A percentile compares a stretch with the other conserved stretches of the same genome.
Evolutionary conservation across 2,888 invertebrate genomes (phyloP).

Genomic region (Torymus tubicola): DNA sequence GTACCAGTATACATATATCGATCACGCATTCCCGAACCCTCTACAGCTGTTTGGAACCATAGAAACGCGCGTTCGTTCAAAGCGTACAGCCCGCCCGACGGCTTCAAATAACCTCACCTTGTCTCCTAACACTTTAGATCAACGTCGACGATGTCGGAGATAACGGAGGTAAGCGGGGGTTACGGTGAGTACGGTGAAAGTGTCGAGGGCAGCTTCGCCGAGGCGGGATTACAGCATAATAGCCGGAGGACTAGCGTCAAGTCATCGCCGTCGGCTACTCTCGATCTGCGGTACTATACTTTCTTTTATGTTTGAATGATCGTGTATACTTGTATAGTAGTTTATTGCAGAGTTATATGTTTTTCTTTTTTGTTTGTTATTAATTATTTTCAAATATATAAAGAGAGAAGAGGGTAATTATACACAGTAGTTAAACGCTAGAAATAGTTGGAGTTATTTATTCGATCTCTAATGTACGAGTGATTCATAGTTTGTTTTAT

Average conservation of each 20-base stretch:
- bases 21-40: too few species aligned
- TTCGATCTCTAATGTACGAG: too few species aligned
- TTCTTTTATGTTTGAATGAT: neutral
- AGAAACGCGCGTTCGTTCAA: slow-evolving; percentile 41
- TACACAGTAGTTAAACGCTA: too few species aligned
- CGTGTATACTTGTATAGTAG: too few species aligned
- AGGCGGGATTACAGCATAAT: too few species aligned
- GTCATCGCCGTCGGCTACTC: slow-evolving; percentile 54
- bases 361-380: too few species aligned
- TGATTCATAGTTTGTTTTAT: too few species aligned
- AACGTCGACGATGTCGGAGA: slow-evolving; percentile 22
- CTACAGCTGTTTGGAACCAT: slow-evolving; percentile 48
- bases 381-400: neutral
- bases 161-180: neutral
- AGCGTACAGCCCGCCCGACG: neutral
- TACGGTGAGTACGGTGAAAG: slow-evolving; percentile 14
- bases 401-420: too few species aligned
- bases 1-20: too few species aligned
- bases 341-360: neutral
- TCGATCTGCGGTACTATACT: slow-evolving; percentile 57
- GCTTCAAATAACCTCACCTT: slow-evolving; percentile 41
- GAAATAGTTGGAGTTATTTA: too few species aligned
- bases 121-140: slow-evolving; percentile 4
- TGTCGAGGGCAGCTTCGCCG: neutral
- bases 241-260: slow-evolving; percentile 1